Evolutionary conservation across 2,113 vertebrate genomes (phyloP), one percentile per base, ranked within the genome.

Genomic region (Poecile atricapillus): DNA sequence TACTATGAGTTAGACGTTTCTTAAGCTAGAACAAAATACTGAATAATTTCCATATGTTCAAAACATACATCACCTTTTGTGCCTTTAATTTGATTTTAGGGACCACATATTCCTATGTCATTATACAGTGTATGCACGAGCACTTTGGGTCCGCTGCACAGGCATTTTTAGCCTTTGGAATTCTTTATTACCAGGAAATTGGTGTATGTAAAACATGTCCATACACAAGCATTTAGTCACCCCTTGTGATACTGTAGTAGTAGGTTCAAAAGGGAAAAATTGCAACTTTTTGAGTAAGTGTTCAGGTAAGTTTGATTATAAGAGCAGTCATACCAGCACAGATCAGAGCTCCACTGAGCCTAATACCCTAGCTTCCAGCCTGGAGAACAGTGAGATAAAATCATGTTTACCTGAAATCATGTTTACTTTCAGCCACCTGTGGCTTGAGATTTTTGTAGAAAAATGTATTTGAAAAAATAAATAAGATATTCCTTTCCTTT

Each of bases 221-320:
- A 0, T 47, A 10, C 0, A 0, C 15, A 35, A 59, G 33, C 27
- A 11, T 71, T 68, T 9, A 1, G 13, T 37, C 21, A 20, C 62
- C 14, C 37, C 11, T 56, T 83, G 46, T 8, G 10, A 3, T 60
- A 18, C 4, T 64, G 13, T 25, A 43, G 53, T 13, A 46, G 27
- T 47, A 62, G 35, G 13, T 62, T 88, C 28, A 30, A 58, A 55
- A 64, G 55, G 52, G 35, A 59, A 64, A 62, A 53, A 15, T 15
- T 7, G 18, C 25, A 53, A 1, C 13, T 46, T 55, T 67, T 49
- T 31, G 5, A 1, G 0, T 62, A 22, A 41, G 10, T 8, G 13
- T 39, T 39, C 10, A 11, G 16, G 15, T 64, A n/a, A 68, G 37
- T 75, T 71, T 44, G 39, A 15, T 13, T 35, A 2, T 52, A 49